Evolutionary conservation across 2,888 invertebrate genomes (phyloP).

Genomic region (Callyntrura guangdongensis): DNA sequence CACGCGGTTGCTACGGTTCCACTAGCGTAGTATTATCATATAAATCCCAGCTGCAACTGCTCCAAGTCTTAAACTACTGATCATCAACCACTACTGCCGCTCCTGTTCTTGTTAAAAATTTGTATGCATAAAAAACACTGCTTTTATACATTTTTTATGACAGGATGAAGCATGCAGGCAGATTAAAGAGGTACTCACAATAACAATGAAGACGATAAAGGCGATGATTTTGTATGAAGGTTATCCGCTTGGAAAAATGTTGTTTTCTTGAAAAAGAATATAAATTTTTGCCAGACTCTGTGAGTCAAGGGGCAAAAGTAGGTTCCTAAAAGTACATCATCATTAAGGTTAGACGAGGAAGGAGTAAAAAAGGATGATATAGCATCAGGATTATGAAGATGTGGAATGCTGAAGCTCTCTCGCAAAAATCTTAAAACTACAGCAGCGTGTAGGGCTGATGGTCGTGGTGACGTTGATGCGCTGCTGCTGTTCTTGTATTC

Average conservation of each 20-base stretch:
- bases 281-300: neutral
- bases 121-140: no score
- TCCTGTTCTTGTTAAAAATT: no score
- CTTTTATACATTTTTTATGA: neutral
- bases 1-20: neutral
- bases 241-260: constrained; percentile 50
- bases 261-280: constrained; percentile 40
- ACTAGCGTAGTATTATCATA: neutral
- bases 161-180: constrained; percentile 47
- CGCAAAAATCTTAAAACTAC: neutral
- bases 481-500: neutral
- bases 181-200: constrained; percentile 12
- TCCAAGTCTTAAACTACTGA: neutral
- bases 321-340: constrained; percentile 28
- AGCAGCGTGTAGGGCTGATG: no score
- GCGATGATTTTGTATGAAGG: constrained; percentile 20
- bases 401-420: neutral
- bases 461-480: no score
- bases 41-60: neutral
- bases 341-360: neutral
- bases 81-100: no score
- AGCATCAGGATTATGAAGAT: constrained; percentile 15
- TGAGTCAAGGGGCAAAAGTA: no score
- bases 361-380: no score
- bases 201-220: no score